Evolutionary conservation across 1,140 invertebrate genomes (phyloP).

Genomic region (Drosophila truncata): DNA sequence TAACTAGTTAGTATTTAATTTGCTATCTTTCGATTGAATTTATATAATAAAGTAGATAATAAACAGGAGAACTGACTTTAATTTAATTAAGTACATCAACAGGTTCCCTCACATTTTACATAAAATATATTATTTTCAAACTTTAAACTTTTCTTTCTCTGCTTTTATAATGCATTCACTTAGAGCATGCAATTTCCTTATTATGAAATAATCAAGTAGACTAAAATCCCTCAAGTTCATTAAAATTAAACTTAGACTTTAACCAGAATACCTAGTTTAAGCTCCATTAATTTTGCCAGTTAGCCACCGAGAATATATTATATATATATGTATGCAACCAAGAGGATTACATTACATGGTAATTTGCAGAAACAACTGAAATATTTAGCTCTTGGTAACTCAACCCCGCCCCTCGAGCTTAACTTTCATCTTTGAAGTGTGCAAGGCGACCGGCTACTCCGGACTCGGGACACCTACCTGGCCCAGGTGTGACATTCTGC

Average conservation of each 20-base stretch:
- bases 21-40: neutral
- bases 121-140: neutral
- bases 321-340: too few relatives aligned
- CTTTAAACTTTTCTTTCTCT: neutral
- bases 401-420: constrained; percentile 8
- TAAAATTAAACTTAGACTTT: neutral
- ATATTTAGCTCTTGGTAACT: constrained; percentile 26
- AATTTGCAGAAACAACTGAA: constrained; percentile 27
- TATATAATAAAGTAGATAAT: neutral
- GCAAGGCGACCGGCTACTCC: neutral
- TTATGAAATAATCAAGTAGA: neutral
- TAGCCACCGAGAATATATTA: neutral
- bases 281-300: constrained; percentile 11
- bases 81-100: too few relatives aligned
- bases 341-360: constrained; percentile 12
- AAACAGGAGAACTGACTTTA: neutral
- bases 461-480: constrained; percentile 12
- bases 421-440: constrained; percentile 20
- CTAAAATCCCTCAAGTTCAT: neutral
- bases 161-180: neutral
- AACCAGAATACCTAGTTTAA: neutral
- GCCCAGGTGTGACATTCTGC: constrained; percentile 27
- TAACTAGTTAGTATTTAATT: neutral
- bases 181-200: neutral
- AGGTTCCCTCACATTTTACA: neutral